Evolutionary conservation across 2,113 vertebrate species (phyloP).

Genomic region (Cettia cetti): DNA sequence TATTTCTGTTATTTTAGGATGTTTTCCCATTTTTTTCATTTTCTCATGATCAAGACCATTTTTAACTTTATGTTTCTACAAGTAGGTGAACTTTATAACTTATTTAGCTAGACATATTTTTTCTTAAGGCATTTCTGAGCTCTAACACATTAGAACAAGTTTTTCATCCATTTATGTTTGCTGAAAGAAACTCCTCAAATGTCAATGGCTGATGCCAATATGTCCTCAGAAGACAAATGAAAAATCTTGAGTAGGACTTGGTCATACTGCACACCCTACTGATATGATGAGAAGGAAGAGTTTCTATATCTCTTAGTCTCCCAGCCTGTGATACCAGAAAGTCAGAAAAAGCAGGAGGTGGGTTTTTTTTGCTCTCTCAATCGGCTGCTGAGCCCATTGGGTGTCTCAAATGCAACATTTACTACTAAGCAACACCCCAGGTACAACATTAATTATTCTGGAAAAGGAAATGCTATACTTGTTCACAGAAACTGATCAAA

Average conservation of each 20-base stretch:
- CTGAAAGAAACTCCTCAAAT: background rate
- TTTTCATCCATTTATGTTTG: background rate
- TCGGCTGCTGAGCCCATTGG: background rate
- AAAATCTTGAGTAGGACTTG: background rate
- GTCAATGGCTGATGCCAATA: background rate
- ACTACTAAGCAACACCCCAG: background rate
- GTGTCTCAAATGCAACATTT: background rate
- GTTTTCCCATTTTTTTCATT: background rate
- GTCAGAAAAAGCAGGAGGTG: background rate
- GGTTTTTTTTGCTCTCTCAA: background rate
- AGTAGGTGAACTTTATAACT: background rate
- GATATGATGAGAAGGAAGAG: background rate
- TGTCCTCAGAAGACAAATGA: background rate
- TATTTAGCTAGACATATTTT: background rate
- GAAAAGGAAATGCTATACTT: background rate
- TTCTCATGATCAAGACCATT: background rate
- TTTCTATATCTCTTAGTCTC: background rate
- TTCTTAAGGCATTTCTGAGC: background rate
- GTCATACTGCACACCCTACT: background rate
- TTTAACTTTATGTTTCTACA: background rate
- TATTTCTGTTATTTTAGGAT: background rate
- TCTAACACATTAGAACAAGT: background rate
- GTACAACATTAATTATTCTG: background rate
- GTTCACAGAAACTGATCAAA: background rate
- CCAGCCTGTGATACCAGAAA: background rate